Conservation (phyloP, 2,797 vertebrate genomes). For the Sebastolobus alascanus region DNA sequence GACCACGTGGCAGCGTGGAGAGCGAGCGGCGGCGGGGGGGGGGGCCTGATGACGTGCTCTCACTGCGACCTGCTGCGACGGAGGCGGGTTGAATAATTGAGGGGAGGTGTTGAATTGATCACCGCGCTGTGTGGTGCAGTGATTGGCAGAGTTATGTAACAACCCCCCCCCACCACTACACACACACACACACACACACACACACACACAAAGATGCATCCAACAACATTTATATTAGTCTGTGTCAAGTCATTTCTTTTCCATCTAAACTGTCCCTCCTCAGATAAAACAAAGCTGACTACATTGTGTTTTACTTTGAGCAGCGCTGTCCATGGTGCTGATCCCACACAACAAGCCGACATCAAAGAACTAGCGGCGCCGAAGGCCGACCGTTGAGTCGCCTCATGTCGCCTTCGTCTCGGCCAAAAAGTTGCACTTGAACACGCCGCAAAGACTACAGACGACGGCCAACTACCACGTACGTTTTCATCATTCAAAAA, state of each 20-base stretch:
- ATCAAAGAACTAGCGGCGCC: too few species aligned
- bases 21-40: too few species aligned
- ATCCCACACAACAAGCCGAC: too few species aligned
- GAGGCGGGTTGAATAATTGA: slow-evolving; percentile 42
- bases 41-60: slow-evolving; percentile 17
- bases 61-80: slow-evolving; percentile 20
- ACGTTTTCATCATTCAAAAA: too few species aligned
- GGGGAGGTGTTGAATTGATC: slow-evolving; percentile 39
- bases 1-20: background rate
- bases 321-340: too few species aligned
- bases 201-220: background rate
- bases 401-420: too few species aligned
- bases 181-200: background rate
- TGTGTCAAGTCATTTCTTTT: background rate
- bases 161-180: background rate
- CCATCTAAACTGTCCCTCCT: background rate
- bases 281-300: background rate
- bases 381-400: too few species aligned
- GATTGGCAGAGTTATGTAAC: slow-evolving; percentile 45
- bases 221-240: background rate
- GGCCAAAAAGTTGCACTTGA: too few species aligned
- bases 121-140: background rate
- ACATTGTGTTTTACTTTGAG: too few species aligned
- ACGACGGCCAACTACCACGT: too few species aligned
- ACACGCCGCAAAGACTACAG: too few species aligned